Evolutionary conservation across 2,888 invertebrate species (phyloP), one percentile per base, ranked within the genome.

Genomic region (Calameuta idolon): DNA sequence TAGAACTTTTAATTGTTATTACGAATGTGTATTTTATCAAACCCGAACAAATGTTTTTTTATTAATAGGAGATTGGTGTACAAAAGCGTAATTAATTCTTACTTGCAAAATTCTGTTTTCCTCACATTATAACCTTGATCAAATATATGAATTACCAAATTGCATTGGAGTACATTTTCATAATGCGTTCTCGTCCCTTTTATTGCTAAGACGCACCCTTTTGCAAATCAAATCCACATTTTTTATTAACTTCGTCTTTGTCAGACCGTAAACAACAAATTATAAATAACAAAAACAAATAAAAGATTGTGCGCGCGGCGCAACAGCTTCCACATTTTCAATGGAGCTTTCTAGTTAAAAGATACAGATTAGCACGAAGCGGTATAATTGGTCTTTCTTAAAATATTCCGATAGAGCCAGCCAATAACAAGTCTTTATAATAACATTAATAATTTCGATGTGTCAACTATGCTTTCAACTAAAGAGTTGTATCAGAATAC

Each of bases 91-190:
- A 12, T 23, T 69, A 34, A 12, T n/a, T 77, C 77, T 79, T 77
- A 81, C 81, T 79, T 76, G 35, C 33, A 75, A 55, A 79, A 76
- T 34, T 79, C 75, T 77, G 69, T 77, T 79, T 75, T 77, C 79
- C 77, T 78, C 76, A 83, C 81, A 79, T 87, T 78, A 80, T 86
- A 87, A 86, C 83, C 86, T 84, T 78, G 81, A 79, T 40, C 12
- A 3, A 35, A 34, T 23, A 12, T 33, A 69, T 40, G n/a, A 35
- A 75, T 69, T 68, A 15, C 33, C 75, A 75, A 40, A 75, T 40
- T 33, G 40, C 69, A 31, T 34, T 69, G 35, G 23, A 15, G 37
- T 37, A n/a, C 74, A 74, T 74, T 74, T 74, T n/a, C 12, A 11
- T 37, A 23, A 30, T 35, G 74, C 23, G 33, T 71, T 15, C 31